Base-by-base conservation (phyloP, 2,113 vertebrate species). In the Heterochromis multidens region DNA sequence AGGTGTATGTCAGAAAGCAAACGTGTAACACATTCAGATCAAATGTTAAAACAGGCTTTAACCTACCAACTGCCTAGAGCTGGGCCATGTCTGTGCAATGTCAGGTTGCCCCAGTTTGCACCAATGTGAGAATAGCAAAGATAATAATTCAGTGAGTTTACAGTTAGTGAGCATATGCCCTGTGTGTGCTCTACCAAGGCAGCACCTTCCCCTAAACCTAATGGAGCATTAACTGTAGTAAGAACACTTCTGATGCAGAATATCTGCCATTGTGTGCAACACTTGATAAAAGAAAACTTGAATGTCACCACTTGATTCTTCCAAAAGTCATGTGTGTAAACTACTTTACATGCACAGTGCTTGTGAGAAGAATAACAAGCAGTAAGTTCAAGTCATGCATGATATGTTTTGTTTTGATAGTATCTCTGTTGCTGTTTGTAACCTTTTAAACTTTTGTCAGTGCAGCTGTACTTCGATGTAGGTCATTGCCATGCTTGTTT, bases 391-490 rank as follows among this genome's bases (percentile, higher is more conserved):
- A 52, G 49, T 72, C 6, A 52, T 49, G 25, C 7, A 72, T 52
- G 7, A 21, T 58, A 52, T 35, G 49, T 67, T 67, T 67, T 37
- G 60, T 84, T 33, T 80, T 6, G 29, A 49, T 60, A 4, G 10
- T 54, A 54, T 80, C 8, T 2, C 23, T 27, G 33, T 31, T 78
- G 67, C 74, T 85, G 59, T 13, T 49, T n/a, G 25, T 61, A 65
- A 49, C 65, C 82, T 85, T 82, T 84, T 35, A 59, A 76, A 59
- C 58, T 33, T 79, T 67, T 84, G 81, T 82, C 74, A 62, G 52
- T 29, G 72, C 78, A 14, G 70, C 59, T 86, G 78, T 65, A 37
- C 57, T 72, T 17, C 49, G 52, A 82, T 16, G 2, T n/a, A 37
- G 46, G 10, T 16, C 1, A 4, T 23, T 85, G 57, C 63, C 49